Evolutionary conservation across 2,888 invertebrate genomes (phyloP), one percentile per base, ranked within the genome.

Genomic region (Eupithecia vulgata): DNA sequence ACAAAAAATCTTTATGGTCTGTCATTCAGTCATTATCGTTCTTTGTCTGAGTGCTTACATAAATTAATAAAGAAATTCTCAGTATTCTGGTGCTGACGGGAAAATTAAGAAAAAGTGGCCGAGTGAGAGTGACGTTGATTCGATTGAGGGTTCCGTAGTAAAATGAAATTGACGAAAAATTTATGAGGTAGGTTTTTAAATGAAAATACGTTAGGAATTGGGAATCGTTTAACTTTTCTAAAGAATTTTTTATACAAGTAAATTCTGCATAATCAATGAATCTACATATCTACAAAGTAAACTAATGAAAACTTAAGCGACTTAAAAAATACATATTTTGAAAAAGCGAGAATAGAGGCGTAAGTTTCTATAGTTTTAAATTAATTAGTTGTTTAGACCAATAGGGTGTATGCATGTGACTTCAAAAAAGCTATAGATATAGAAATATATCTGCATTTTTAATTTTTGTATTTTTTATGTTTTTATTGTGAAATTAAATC

Each of bases 51-150:
- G 87, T 90, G 88, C 88, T 91, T 91, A 89, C 91, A 93, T 93
- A 92, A 94, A 94, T 93, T 94, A 94, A 94, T 94, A 93, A 92
- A 90, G 85, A 91, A 91, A 87, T 89, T 88, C 86, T 88, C 90
- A 83, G 90, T 85, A 90, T 86, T 89, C 91, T 92, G 91, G 88
- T 84, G 84, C 85, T 90, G 91, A 91, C 90, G 88, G 87, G 80
- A 81, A 83, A 87, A 85, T 86, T 87, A 87, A 88, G 88, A 85
- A 87, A 82, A 70, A 68, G 67, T 57, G 64, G 13, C 10, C 21
- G 21, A 52, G 48, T 3, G 48, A 21, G 21, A 52, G 2, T 3
- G 37, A 67, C 21, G 66, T n/a, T 12, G 17, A 48, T 17, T 21
- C 2, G 5, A 37, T 42, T 40, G 40, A 59, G 57, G 35, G 65